These are phyloP conservation scores for Penaeus vannamei DNA, from an alignment of 1,140 invertebrate genomes.

Conservation along the genomic window DNA sequence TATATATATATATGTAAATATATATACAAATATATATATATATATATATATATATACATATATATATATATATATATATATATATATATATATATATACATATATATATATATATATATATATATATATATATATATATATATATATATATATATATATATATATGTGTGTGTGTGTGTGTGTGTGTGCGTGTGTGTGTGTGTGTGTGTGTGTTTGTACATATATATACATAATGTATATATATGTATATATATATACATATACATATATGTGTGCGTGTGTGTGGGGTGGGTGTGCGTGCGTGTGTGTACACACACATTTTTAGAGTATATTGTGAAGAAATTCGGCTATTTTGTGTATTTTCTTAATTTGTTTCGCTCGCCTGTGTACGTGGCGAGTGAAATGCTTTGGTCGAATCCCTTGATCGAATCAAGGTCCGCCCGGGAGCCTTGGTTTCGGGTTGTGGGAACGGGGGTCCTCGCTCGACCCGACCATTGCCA, in stretches of 20 bases:
- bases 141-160: not conserved
- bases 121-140: not conserved
- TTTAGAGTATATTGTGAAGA: too few species aligned
- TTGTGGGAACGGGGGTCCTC: too few species aligned
- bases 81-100: not conserved
- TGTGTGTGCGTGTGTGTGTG: not conserved
- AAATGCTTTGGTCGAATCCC: too few species aligned
- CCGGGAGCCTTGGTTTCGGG: too few species aligned
- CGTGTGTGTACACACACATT: not conserved
- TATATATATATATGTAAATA: not conserved
- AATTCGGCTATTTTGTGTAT: too few species aligned
- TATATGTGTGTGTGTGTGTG: not conserved
- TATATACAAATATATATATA: not conserved
- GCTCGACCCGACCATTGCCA: too few species aligned
- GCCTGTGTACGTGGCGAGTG: too few species aligned
- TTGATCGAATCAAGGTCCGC: too few species aligned
- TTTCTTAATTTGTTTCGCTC: too few species aligned
- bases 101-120: constrained; percentile 5
- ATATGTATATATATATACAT: not conserved
- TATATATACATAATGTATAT: too few species aligned
- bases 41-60: constrained; percentile 14
- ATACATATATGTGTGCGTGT: not conserved
- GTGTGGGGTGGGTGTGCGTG: too few species aligned
- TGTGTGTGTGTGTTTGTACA: too few species aligned
- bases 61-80: not conserved